Evolutionary conservation across 2,888 invertebrate species (phyloP).

Genomic region (Hirtodrosophila alboralis): DNA sequence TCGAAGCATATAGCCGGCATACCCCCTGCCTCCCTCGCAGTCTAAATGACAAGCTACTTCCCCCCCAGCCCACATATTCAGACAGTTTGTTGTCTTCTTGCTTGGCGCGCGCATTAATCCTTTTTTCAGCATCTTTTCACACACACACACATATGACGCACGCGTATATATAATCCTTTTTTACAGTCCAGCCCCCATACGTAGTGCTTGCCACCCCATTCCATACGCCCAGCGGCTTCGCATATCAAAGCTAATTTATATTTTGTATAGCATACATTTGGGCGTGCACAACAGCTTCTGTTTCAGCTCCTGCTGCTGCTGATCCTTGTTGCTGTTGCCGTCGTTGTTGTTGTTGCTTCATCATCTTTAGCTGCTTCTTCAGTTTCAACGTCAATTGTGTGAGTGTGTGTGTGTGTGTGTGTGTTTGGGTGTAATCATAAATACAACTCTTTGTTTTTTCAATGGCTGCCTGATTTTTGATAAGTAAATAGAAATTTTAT

Average conservation of each 20-base stretch:
- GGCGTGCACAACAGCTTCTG: constrained; percentile 52
- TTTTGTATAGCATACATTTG: constrained; percentile 79
- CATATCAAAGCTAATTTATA: constrained; percentile 81
- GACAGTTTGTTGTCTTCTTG: constrained; percentile 43
- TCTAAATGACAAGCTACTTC: no score
- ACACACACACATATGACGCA: constrained; percentile 42
- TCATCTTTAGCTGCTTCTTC: constrained; percentile 50
- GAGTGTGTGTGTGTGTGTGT: neutral
- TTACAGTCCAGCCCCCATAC: constrained; percentile 59
- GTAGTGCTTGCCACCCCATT: constrained; percentile 7
- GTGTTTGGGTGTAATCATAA: constrained; percentile 52
- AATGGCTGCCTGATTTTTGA: constrained; percentile 75
- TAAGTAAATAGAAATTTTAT: constrained; percentile 78
- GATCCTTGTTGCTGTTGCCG: constrained; percentile 16
- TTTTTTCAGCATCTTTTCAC: constrained; percentile 78
- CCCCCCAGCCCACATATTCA: neutral
- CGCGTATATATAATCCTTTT: constrained; percentile 78
- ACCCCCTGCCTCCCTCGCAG: neutral
- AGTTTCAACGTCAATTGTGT: constrained; percentile 38
- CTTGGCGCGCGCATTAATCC: constrained; percentile 75
- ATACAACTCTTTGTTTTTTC: constrained; percentile 72
- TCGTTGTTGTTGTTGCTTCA: constrained; percentile 38
- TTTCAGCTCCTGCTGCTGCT: neutral
- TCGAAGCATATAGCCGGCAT: constrained; percentile 65
- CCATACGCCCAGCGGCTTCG: constrained; percentile 67